These are phyloP conservation scores for Desmodus rotundus DNA, from an alignment of 2,113 vertebrate species.

Conservation along the genomic window DNA sequence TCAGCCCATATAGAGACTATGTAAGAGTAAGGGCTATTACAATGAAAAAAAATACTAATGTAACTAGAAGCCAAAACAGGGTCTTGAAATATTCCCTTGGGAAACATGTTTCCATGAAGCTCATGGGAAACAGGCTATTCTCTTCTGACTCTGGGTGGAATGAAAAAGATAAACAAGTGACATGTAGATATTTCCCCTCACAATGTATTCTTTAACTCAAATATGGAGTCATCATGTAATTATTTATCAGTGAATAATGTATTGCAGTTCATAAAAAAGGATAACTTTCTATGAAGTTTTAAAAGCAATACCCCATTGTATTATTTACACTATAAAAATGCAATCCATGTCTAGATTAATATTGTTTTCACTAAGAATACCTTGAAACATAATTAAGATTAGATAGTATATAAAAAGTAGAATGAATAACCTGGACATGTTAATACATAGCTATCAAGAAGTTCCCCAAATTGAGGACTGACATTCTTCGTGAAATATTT, in stretches of 20 bases:
- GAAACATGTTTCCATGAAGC: neutral
- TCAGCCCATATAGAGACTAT: neutral
- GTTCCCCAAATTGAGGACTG: neutral
- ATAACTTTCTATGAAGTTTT: neutral
- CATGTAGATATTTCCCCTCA: neutral
- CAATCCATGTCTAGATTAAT: neutral
- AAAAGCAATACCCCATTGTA: neutral
- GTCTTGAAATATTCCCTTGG: neutral
- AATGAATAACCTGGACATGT: neutral
- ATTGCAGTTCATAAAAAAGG: neutral
- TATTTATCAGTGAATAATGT: neutral
- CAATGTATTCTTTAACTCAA: neutral
- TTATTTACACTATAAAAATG: neutral
- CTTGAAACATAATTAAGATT: neutral
- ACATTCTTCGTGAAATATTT: neutral
- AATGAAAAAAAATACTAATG: neutral
- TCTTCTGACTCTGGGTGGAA: neutral
- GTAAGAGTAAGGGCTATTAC: neutral
- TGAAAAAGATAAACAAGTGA: neutral
- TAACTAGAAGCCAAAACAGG: neutral
- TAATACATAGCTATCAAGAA: neutral
- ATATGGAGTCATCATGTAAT: neutral
- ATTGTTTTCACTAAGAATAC: neutral
- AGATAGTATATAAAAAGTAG: neutral
- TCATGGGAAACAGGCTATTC: neutral